Base-by-base conservation (phyloP, 2,888 invertebrate genomes). In the Scaeva pyrastri region DNA sequence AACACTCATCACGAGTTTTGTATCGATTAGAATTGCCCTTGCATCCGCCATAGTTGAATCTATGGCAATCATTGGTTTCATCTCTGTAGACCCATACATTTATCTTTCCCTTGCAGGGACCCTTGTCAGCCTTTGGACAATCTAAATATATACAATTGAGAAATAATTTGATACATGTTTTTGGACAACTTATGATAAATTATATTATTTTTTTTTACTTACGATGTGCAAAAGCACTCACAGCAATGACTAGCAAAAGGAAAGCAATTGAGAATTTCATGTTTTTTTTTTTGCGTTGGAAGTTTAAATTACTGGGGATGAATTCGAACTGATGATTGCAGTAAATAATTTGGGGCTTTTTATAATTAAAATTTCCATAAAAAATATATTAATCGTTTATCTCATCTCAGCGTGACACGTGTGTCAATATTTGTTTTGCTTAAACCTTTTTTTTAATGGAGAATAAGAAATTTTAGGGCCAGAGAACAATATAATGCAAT, bases 1-100 rank as follows among this genome's bases (percentile, higher is more conserved):
- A 21, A 23, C 60, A 60, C 0, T 41, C 14, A 21, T 0, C 3
- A 1, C 14, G 8, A 4, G 39, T 60, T 0, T 14, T 4, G 6
- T 23, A 60, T 4, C 21, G 21, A 41, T 60, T 60, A 14, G 14
- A 21, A 41, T 60, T 60, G 14, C 60, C 60, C 3, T 21, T 0
- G 16, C 60, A 60, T 41, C 60, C 60, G 0, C 60, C 41, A 21
- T 41, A 60, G 12, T 3, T 41, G 39, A 60, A 60, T 41, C 0
- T n/a, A 60, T 39, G 41, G 4, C 60, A 60, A 23, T 60, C 60
- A 14, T 60, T 60, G 12, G 60, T 60, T 23, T 41, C 60, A 41
- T 60, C 60, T 23, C 2, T 41, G 41, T 60, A 60, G 3, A 41
- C 41, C 60, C 60, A 60, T 16, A 60, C 60, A n/a, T 0, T 41